A percentile compares a stretch with the other conserved stretches of the same genome.
These are phyloP conservation scores for Sprattus sprattus DNA, from an alignment of 2,113 vertebrate genomes.

Conservation along the genomic window DNA sequence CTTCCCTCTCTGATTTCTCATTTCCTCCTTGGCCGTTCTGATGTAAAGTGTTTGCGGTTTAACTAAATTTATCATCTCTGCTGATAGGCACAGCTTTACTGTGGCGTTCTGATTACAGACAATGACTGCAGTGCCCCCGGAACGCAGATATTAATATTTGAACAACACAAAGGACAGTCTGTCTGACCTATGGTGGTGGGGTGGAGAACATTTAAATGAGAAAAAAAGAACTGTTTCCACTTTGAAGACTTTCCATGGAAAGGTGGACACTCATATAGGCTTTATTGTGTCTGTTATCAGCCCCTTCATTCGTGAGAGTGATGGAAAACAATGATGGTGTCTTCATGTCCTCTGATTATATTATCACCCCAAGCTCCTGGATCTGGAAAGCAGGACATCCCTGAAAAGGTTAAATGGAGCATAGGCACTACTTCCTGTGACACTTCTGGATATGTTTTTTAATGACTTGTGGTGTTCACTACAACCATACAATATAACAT, in stretches of 20 bases:
- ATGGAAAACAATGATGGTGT: conserved; percentile 69
- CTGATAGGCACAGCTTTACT: conserved; percentile 80
- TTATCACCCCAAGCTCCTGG: conserved; percentile 65
- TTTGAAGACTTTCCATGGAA: conserved; percentile 71
- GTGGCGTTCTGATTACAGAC: conserved; percentile 65
- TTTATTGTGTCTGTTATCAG: conserved; percentile 70
- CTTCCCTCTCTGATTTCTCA: conserved; percentile 76
- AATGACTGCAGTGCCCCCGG: conserved; percentile 62
- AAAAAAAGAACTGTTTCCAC: conserved; percentile 68
- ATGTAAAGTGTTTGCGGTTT: conserved; percentile 76
- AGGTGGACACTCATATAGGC: conserved; percentile 49
- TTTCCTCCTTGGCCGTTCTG: conserved; percentile 56
- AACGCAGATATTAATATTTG: conserved; percentile 82
- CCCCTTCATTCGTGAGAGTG: conserved; percentile 66
- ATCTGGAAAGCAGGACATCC: neutral
- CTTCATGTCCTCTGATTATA: conserved; percentile 69
- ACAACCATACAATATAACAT: neutral
- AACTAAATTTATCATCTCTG: conserved; percentile 71
- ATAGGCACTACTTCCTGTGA: neutral
- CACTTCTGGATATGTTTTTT: conserved; percentile 31
- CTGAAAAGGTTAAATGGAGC: neutral
- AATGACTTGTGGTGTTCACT: neutral
- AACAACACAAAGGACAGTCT: conserved; percentile 69
- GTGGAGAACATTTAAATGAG: conserved; percentile 67
- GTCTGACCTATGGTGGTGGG: conserved; percentile 48